Base-by-base conservation (phyloP, 1,140 invertebrate species). In the Pogonomyrmex californicus region DNA sequence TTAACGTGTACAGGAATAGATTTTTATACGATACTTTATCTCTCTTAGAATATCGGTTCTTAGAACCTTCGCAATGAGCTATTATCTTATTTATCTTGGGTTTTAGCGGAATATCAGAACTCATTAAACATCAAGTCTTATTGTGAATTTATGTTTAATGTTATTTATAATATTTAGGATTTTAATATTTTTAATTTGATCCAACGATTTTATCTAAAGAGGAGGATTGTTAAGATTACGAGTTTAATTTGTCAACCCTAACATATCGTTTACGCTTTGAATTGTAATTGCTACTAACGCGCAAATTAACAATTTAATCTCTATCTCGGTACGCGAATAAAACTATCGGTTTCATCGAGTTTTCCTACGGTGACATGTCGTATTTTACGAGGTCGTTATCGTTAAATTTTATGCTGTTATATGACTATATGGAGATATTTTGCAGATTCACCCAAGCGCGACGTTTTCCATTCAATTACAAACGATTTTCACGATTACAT, bases 401-500 rank as follows among this genome's bases (percentile, higher is more conserved):
- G 41, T 36, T 7, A 54, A 49, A 14, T 75, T 38, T 54, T 30
- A 56, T 56, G 6, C 12, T 5, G 30, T 44, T 6, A 38, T 70
- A 36, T 36, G 33, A 9, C 14, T 4, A 17, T 4, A 17, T 12
- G 12, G 33, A 23, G 56, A 82, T 82, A 83, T 83, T 73, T 75
- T 71, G 30, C 58, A 41, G 41, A 73, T 73, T 71, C 70, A 75
- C 66, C 68, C 79, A 75, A 75, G 54, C 79, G 54, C 54, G 17
- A 83, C 68, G 54, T 75, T 85, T 78, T 85, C 71, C 73, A 14
- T 66, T 78, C 71, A 85, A 85, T 85, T 78, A 85, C 73, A 54
- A 78, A 78, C 58, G 38, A 85, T 85, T 85, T 85, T 78, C 82
- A 9, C 73, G 58, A 85, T 85, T 85, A 66, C 82, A 76, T 85